Evolutionary conservation across 2,888 invertebrate genomes (phyloP), one percentile per base, ranked within the genome.

Genomic region (Sarcophaga subvicina): DNA sequence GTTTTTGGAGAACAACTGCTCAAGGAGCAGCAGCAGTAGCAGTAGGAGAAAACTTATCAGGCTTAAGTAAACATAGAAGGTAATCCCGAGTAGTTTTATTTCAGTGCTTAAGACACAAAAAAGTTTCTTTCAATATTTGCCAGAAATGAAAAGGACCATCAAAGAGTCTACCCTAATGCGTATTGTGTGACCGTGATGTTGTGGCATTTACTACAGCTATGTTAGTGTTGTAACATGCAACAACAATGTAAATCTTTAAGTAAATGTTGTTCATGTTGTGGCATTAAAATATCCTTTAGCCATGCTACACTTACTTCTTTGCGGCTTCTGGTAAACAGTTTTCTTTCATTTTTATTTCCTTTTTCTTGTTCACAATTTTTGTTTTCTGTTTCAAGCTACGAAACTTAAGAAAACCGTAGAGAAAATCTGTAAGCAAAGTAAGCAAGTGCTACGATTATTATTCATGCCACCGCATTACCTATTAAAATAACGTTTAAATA

Each of bases 401-500:
- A 47, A 66, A 64, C 54, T 64, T 37, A 72, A 60, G 71, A 80
- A 27, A 71, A 72, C 70, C 17, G 6, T 5, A 14, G 72, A 47
- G 17, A 47, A 47, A 49, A 70, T 49, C 11, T 22, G 49, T 37
- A 37, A 37, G 72, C 3, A 17, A n/a, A 25, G 54, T 14, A 25
- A 59, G 45, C 17, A 72, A 54, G 59, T 27, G 27, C 76, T 80
- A 37, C 54, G 76, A 80, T 85, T 80, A 85, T 76, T 66, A 73
- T 80, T 62, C 62, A 49, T 72, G 54, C 67, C 63, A 81, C 22
- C 67, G 63, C 77, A 85, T 85, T 73, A 78, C 63, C 67, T 85
- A 85, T 85, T 81, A 78, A 85, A 85, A 78, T 85, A 81, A 69
- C 64, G 78, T 85, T 85, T 85, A 85, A 81, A 70, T 81, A 85